Base-by-base conservation (phyloP, 2,797 vertebrate species). In the Dryobates pubescens region DNA sequence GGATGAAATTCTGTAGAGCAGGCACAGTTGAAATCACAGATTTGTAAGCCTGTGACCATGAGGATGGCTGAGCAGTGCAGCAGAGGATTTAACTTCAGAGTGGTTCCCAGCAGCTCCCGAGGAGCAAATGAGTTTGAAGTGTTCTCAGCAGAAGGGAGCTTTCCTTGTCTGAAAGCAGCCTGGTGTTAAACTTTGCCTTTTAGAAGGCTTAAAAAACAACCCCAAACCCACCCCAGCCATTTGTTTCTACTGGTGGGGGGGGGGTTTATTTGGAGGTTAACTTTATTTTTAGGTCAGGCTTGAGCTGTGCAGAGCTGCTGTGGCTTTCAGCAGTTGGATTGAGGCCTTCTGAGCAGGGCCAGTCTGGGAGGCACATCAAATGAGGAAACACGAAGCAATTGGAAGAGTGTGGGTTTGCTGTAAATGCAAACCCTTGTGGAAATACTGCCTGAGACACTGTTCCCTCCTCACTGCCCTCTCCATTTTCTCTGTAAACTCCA, bases 401-500 rank as follows among this genome's bases (percentile, higher is more conserved):
- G 5, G 5, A 23, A 78, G 36, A 56, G 61, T 34, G 62, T 74
- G 79, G 58, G 58, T 85, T 87, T 65, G 47, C 79, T 85, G 79
- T 59, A 43, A 63, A 24, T 75, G 70, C 58, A 65, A 89, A 32
- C 30, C 67, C 0, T 38, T 75, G 79, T 93, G 84, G 84, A 69
- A 94, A 32, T 8, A 1, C 72, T 80, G 58, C 54, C 16, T 67
- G 29, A 68, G 29, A 20, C 58, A 69, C 13, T 82, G 75, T 82
- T 90, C 78, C 73, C 64, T 92, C 69, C 65, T 43, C 75, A 0
- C 41, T 17, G 0, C 64, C 58, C 75, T 26, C 51, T 80, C 85
- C 41, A 23, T 95, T 71, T 80, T 89, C 76, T 92, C 59, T 34
- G 27, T 73, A 43, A 93, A 93, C 79, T 95, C 89, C 32, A 69